Conservation (phyloP, 2,888 invertebrate genomes). For the Pasiphila rectangulata region DNA sequence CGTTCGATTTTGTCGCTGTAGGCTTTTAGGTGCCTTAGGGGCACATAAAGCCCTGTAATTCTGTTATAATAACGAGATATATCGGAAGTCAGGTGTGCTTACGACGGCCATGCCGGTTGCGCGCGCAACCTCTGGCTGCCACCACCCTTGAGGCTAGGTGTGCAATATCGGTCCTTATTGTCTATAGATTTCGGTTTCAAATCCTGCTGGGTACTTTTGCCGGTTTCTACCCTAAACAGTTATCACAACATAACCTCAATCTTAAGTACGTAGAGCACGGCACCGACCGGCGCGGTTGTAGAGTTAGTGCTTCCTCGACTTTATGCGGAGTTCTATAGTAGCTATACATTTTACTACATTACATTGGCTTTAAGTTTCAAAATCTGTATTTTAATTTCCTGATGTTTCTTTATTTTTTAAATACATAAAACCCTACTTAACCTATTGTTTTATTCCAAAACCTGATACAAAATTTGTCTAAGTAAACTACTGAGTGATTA, state of each 20-base stretch:
- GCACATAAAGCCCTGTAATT: conserved; percentile 59
- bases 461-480: conserved; percentile 33
- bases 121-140: conserved; percentile 70
- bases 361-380: conserved; percentile 61
- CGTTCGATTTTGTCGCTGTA: conserved; percentile 42
- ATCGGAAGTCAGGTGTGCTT: conserved; percentile 73
- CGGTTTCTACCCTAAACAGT: conserved; percentile 69
- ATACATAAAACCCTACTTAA: conserved; percentile 56
- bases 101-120: conserved; percentile 76
- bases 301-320: conserved; percentile 36
- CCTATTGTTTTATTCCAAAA: conserved; percentile 69
- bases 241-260: conserved; percentile 80
- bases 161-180: conserved; percentile 64
- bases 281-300: conserved; percentile 63
- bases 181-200: conserved; percentile 53
- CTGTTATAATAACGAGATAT: conserved; percentile 64
- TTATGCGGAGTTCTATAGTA: conserved; percentile 44
- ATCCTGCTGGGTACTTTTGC: conserved; percentile 47
- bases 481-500: neutral
- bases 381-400: conserved; percentile 40
- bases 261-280: conserved; percentile 62
- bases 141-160: conserved; percentile 52
- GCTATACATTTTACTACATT: too few species aligned
- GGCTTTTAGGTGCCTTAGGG: conserved; percentile 41
- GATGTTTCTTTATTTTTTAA: conserved; percentile 50